Evolutionary conservation across 2,888 invertebrate genomes (phyloP).

Genomic region (Taenaris catops): DNA sequence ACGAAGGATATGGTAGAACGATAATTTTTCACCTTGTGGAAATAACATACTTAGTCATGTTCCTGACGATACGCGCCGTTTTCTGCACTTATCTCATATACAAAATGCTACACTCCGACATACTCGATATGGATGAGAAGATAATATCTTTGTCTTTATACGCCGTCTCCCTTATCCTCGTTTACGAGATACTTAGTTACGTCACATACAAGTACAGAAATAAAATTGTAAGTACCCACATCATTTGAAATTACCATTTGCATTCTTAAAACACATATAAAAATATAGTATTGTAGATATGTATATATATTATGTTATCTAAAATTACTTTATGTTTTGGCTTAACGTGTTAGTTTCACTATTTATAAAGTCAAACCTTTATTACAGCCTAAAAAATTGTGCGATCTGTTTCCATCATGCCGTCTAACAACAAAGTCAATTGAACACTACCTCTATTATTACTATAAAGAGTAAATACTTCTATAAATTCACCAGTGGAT

Average conservation of each 20-base stretch:
- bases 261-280: no score
- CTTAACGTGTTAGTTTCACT: slow-evolving; percentile 3
- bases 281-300: no score
- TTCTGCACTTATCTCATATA: slow-evolving; percentile 72
- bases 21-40: slow-evolving; percentile 65
- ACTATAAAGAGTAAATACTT: no score
- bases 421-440: no score
- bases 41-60: slow-evolving; percentile 64
- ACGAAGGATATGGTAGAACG: slow-evolving; percentile 65
- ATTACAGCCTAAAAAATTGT: no score
- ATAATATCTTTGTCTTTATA: slow-evolving; percentile 54
- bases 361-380: not conserved
- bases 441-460: no score
- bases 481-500: no score
- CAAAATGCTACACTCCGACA: slow-evolving; percentile 51
- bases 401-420: no score
- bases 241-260: no score
- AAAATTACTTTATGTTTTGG: no score
- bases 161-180: slow-evolving; percentile 58
- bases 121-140: slow-evolving; percentile 61
- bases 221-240: slow-evolving; percentile 56
- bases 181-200: slow-evolving; percentile 64
- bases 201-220: slow-evolving; percentile 53
- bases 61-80: slow-evolving; percentile 68
- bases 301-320: no score